Conservation (phyloP, 2,113 vertebrate species). For the Cathartes aura region DNA sequence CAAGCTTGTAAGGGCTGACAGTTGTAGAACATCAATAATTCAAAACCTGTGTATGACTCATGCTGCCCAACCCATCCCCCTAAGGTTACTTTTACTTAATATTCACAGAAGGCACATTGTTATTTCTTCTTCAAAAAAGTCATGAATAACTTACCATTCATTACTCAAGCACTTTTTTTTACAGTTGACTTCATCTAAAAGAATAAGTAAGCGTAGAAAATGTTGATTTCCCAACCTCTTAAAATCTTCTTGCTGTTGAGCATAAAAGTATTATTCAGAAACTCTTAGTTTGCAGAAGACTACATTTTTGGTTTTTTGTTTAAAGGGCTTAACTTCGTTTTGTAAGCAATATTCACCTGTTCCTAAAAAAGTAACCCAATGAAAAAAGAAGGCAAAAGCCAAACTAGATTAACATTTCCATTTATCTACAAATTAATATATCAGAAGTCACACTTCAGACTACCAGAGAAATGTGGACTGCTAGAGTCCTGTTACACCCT, state of each 20-base stretch:
- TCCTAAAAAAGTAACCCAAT: background rate
- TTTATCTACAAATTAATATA: background rate
- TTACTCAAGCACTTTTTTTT: background rate
- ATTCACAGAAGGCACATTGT: constrained; percentile 48
- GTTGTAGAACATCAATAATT: constrained; percentile 35
- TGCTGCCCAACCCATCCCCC: constrained; percentile 24
- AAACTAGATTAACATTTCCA: background rate
- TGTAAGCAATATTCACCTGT: background rate
- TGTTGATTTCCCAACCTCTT: background rate
- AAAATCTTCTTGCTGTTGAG: background rate
- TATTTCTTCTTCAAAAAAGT: constrained; percentile 29
- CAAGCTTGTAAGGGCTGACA: background rate
- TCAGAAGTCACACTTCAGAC: background rate
- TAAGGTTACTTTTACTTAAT: constrained; percentile 26
- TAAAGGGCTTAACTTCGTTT: background rate
- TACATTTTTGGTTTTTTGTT: background rate
- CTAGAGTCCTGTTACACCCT: background rate
- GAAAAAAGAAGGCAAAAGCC: background rate
- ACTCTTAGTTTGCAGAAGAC: background rate
- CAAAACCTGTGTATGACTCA: constrained; percentile 40
- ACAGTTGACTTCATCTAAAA: background rate
- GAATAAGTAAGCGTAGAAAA: background rate
- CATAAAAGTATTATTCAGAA: background rate
- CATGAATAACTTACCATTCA: constrained; percentile 57
- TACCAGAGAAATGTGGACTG: background rate